A percentile compares a stretch with the other conserved stretches of the same genome.
Conservation (phyloP, 2,888 invertebrate genomes). For the Cerastis leucographa region DNA sequence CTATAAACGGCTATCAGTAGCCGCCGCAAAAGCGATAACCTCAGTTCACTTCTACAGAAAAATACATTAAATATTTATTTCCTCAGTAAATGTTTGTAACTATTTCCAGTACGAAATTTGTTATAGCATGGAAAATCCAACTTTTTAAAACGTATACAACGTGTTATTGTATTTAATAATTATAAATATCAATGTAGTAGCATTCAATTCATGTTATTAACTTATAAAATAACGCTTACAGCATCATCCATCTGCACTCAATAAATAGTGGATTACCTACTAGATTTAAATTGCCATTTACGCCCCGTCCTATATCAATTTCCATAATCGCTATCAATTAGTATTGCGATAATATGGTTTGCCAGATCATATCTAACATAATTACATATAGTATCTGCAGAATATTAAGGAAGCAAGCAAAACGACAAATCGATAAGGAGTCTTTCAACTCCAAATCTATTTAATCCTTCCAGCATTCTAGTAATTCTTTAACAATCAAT, state of each 20-base stretch:
- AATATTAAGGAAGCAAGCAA: conserved; percentile 18
- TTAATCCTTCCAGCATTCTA: conserved; percentile 3
- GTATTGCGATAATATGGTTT: conserved; percentile 15
- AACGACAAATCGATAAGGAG: conserved; percentile 17
- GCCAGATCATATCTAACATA: conserved; percentile 32
- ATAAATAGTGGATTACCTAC: conserved; percentile 2
- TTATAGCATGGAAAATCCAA: conserved; percentile 1
- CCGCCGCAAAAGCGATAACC: conserved; percentile 19
- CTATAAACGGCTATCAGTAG: not conserved
- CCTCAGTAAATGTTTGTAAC: not conserved
- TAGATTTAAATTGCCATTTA: conserved; percentile 28
- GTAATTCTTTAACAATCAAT: conserved; percentile 1
- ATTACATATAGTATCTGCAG: conserved; percentile 21
- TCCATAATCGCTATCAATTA: conserved; percentile 45
- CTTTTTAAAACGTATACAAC: not conserved
- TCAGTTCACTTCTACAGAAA: not conserved
- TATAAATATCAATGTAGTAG: not conserved
- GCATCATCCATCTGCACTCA: conserved; percentile 1
- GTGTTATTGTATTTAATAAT: not conserved
- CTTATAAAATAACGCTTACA: not conserved
- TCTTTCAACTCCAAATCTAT: conserved; percentile 18
- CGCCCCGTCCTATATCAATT: conserved; percentile 19
- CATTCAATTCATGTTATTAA: conserved; percentile 12
- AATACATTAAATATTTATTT: not conserved
- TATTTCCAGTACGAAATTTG: not conserved